These are phyloP conservation scores for Synanthedon tipuliformis DNA, from an alignment of 2,888 invertebrate genomes.

Conservation along the genomic window DNA sequence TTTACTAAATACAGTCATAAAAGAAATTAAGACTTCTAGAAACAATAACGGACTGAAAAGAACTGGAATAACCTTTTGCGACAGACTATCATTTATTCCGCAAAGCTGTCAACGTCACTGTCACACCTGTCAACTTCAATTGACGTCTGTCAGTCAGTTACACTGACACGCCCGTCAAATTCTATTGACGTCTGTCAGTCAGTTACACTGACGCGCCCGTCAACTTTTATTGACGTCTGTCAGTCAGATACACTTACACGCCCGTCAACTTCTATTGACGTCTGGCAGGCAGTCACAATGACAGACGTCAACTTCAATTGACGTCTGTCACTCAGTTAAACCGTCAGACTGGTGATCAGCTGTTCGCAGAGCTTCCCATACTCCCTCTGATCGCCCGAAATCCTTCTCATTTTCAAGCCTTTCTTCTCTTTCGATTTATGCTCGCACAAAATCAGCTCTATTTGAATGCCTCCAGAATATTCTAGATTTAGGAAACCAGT, in stretches of 20 bases:
- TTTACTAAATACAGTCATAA: too few species aligned
- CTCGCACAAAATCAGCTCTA: slow-evolving; percentile 84
- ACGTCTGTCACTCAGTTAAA: slow-evolving; percentile 39
- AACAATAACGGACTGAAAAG: background rate
- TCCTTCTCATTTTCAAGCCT: slow-evolving; percentile 85
- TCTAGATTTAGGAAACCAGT: slow-evolving; percentile 75
- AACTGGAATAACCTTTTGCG: background rate
- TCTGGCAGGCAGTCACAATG: slow-evolving; percentile 1
- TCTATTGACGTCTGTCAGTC: background rate
- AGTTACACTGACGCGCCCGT: too few species aligned
- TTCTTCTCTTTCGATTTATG: slow-evolving; percentile 79
- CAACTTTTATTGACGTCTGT: background rate
- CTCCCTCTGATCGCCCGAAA: slow-evolving; percentile 89
- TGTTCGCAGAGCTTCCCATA: slow-evolving; percentile 90
- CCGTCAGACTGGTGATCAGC: slow-evolving; percentile 86
- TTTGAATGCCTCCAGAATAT: slow-evolving; percentile 87
- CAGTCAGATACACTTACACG: too few species aligned
- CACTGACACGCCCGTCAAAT: slow-evolving; percentile 2
- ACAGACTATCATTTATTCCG: background rate
- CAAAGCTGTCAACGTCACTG: background rate
- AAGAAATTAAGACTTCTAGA: too few species aligned
- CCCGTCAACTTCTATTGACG: background rate
- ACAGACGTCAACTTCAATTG: background rate
- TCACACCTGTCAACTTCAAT: background rate
- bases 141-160: slow-evolving; percentile 1